Evolutionary conservation across 2,113 vertebrate genomes (phyloP).

Genomic region (Eurypyga helias): DNA sequence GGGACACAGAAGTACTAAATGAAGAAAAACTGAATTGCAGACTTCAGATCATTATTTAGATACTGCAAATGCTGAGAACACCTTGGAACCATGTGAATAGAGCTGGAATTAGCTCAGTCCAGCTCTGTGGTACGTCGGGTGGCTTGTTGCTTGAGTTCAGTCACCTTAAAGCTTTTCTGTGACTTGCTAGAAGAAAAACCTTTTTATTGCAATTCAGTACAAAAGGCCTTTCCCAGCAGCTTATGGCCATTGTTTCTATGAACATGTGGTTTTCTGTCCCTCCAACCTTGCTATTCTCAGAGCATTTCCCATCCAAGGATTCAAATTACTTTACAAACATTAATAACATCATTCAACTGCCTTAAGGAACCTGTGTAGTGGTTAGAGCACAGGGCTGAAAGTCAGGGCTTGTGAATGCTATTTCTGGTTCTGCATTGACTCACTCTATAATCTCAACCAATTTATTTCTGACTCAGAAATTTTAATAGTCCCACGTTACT

Average conservation of each 20-base stretch:
- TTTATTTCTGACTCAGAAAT: slow-evolving; percentile 64
- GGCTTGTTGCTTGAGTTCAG: not conserved
- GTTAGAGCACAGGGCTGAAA: not conserved
- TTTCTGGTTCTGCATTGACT: slow-evolving; percentile 54
- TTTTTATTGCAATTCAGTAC: not conserved
- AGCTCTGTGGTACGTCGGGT: not conserved
- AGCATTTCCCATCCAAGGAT: not conserved
- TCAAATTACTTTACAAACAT: not conserved
- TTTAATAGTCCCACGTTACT: slow-evolving; percentile 40
- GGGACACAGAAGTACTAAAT: not conserved
- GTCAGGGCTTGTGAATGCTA: slow-evolving; percentile 59
- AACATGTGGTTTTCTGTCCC: not conserved
- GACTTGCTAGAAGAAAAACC: not conserved
- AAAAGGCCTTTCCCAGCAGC: not conserved
- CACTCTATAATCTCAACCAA: slow-evolving; percentile 58
- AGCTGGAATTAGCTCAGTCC: not conserved
- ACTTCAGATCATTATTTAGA: not conserved
- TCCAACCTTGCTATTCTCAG: slow-evolving; percentile 3
- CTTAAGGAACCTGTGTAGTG: not conserved
- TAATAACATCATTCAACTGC: not conserved
- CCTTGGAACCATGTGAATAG: not conserved
- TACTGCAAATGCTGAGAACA: not conserved
- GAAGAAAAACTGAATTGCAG: not conserved
- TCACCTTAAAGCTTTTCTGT: not conserved
- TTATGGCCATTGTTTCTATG: not conserved